Evolutionary conservation across 2,888 invertebrate species (phyloP).

Genomic region (Atrina japonica): DNA sequence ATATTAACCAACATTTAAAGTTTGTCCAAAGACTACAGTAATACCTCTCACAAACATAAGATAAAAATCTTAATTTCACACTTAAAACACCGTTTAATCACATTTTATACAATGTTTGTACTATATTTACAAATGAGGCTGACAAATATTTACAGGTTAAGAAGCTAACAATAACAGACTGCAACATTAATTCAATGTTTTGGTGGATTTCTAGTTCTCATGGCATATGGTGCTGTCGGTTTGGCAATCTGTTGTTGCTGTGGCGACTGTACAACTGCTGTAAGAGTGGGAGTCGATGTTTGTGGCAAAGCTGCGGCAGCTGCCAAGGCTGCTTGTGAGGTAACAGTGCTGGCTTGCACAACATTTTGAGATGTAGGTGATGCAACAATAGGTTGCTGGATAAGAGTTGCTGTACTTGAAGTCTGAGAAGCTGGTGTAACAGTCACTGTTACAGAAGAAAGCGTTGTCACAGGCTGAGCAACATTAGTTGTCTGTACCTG

Average conservation of each 20-base stretch:
- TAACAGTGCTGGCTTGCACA: slow-evolving; percentile 31
- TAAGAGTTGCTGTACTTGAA: slow-evolving; percentile 45
- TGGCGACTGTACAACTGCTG: slow-evolving; percentile 33
- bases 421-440: slow-evolving; percentile 47
- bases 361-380: slow-evolving; percentile 19
- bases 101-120: too few species aligned
- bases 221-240: slow-evolving; percentile 64
- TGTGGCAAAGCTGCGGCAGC: slow-evolving; percentile 44
- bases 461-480: slow-evolving; percentile 22
- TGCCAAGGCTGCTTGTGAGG: slow-evolving; percentile 42
- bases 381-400: slow-evolving; percentile 37
- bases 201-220: slow-evolving; percentile 74
- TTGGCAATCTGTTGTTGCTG: slow-evolving; percentile 28
- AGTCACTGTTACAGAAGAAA: slow-evolving; percentile 36
- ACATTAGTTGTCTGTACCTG: slow-evolving; percentile 32
- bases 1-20: too few species aligned
- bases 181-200: slow-evolving; percentile 1
- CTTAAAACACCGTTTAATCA: too few species aligned
- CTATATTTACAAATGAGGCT: too few species aligned
- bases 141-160: too few species aligned
- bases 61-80: not conserved
- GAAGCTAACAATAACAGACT: not conserved
- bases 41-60: not conserved
- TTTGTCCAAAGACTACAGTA: not conserved
- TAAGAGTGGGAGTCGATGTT: slow-evolving; percentile 35